Conservation (phyloP, 2,113 vertebrate genomes). For the Taurulus bubalis region DNA sequence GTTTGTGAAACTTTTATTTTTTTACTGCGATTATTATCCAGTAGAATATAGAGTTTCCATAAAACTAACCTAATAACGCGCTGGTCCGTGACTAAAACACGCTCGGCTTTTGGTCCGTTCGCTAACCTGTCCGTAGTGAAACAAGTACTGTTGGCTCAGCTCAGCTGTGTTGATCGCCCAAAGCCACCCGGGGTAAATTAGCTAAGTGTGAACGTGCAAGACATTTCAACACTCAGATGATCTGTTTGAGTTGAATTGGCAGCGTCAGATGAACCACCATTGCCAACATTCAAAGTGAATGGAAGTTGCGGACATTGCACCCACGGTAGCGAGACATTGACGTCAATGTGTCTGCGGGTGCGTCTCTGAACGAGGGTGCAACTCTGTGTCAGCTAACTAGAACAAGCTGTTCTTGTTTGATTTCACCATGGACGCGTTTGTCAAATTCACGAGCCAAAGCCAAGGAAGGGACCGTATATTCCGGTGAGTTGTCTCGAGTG, state of each 20-base stretch:
- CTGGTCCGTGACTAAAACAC: constrained; percentile 14
- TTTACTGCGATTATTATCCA: neutral
- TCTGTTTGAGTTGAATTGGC: neutral
- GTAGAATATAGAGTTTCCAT: neutral
- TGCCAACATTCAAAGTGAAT: neutral
- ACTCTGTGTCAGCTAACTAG: constrained; percentile 2
- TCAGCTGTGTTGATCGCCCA: neutral
- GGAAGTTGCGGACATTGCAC: neutral
- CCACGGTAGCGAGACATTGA: neutral
- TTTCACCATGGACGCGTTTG: constrained; percentile 86
- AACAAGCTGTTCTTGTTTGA: constrained; percentile 58
- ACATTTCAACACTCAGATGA: constrained; percentile 19
- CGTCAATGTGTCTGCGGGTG: neutral
- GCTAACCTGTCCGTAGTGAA: constrained; percentile 47
- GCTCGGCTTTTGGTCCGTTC: constrained; percentile 47
- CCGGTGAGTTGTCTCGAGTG: constrained; percentile 80
- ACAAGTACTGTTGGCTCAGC: constrained; percentile 10
- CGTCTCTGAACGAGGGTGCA: neutral
- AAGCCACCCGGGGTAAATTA: neutral
- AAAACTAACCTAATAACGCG: neutral
- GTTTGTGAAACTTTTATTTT: neutral
- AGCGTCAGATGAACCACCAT: neutral
- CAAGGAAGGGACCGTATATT: constrained; percentile 92
- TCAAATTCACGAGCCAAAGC: constrained; percentile 86
- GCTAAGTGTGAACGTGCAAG: neutral